Base-by-base conservation (phyloP, 1,140 invertebrate species). In the Hylaeus volcanicus region DNA sequence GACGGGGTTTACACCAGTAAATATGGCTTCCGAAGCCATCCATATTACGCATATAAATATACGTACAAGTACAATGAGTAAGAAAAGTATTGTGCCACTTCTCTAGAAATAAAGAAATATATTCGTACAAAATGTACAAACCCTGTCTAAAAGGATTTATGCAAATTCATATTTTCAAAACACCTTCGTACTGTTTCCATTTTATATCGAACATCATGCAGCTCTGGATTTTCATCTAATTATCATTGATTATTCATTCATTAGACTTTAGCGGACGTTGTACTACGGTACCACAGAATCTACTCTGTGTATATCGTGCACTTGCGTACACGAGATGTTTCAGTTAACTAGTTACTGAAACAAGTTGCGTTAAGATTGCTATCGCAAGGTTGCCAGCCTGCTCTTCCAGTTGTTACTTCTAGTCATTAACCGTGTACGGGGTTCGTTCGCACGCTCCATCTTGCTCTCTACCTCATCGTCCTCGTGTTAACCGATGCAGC, bases 1-100 rank as follows among this genome's bases (percentile, higher is more conserved):
- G 26, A 26, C 14, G 65, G 26, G 39, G 8, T 73, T 65, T 53
- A 26, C 12, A 5, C 60, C 11, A 55, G 63, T 51, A 39, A 51
- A 39, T 88, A 88, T 14, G 88, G 85, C 87, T 90, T 90, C 90
- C 1, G 89, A 90, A 91, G 86, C 89, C 89, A 74, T 78, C 48
- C 65, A 37, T 48, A 66, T 83, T 69, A 41, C 76, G 61, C 56
- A 41, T 55, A 55, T 60, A 43, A 53, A 56, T 48, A 11, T 55
- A 11, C 26, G 26, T 60, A 41, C 43, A 4, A 58, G 39, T 37
- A 43, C 26, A 26, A 60, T 37, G 53, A 56, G 11, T 26, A 9
- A 4, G n/a, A 2, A 8, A 37, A 26, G 1, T 2, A 8, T 48
- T 5, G 26, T 37, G 37, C n/a, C 64, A 90, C 90, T 89, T 80